Base-by-base conservation (phyloP, 2,888 invertebrate genomes). In the Thelaira solivaga region DNA sequence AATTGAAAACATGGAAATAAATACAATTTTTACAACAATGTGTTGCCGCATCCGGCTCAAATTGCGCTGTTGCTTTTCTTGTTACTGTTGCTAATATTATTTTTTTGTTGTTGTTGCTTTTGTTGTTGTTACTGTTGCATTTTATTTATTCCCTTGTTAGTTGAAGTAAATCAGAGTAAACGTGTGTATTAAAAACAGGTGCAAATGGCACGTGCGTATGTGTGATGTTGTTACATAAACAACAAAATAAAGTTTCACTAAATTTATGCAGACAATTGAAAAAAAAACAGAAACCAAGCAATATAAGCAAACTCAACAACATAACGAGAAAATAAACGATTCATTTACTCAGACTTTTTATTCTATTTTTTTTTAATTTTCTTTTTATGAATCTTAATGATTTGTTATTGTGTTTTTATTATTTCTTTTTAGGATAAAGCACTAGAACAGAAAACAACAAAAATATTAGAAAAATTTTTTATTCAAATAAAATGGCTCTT, bases 181-280 rank as follows among this genome's bases (percentile, higher is more conserved):
- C 26, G 49, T 57, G 22, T 67, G 59, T 61, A 6, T 53, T 47
- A 31, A 59, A 65, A 59, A 41, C 81, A 82, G 80, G 81, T 81
- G 81, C 76, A 69, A 79, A 39, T 71, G 72, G 62, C 81, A 81
- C 80, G 82, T 81, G 81, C 74, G 71, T 74, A 4, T 43, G 57
- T 65, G 62, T 31, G 36, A 45, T 65, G 61, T 29, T 59, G 51
- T 41, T 69, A 34, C 24, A 61, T 53, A 10, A 16, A 31, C 7
- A 45, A 13, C 34, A 36, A 20, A 13, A 51, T 18, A 36, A 31
- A 24, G 6, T 26, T 29, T 36, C 0, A 29, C 29, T 49, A 13
- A 29, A 39, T 29, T 29, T 22, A 20, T 8, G 11, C 51, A 51
- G n/a, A 2, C 13, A 16, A 7, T 39, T 7, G 39, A n/a, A 39